Conservation (phyloP, 2,797 vertebrate species). For the Ficedula albicollis region DNA sequence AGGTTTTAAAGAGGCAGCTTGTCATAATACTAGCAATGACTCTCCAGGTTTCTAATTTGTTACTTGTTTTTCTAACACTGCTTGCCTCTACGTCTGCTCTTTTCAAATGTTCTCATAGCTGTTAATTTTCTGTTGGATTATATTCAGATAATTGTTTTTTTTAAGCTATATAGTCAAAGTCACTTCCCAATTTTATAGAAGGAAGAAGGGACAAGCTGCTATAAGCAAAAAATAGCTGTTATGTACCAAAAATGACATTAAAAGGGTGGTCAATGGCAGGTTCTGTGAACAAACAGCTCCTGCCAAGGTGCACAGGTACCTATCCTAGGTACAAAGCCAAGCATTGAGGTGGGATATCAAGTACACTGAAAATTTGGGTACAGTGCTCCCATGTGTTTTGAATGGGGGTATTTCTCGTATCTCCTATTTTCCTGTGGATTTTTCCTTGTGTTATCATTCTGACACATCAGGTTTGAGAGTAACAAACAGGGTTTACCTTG, state of each 20-base stretch:
- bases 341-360: rapidly evolving
- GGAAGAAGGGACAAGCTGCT: background rate
- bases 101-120: background rate
- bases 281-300: background rate
- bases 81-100: background rate
- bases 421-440: background rate
- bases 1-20: background rate
- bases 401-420: rapidly evolving
- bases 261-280: background rate
- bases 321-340: background rate
- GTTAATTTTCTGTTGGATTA: background rate
- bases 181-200: background rate
- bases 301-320: background rate
- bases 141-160: background rate
- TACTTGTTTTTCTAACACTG: background rate
- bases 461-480: rapidly evolving
- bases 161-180: background rate
- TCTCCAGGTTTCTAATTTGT: background rate
- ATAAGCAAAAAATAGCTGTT: background rate
- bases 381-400: background rate
- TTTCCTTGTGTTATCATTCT: background rate
- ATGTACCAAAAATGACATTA: background rate
- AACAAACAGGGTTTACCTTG: background rate
- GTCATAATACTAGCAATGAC: background rate
- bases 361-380: background rate